These are phyloP conservation scores for Alligator sinensis DNA, from an alignment of 2,113 vertebrate species.

Conservation along the genomic window DNA sequence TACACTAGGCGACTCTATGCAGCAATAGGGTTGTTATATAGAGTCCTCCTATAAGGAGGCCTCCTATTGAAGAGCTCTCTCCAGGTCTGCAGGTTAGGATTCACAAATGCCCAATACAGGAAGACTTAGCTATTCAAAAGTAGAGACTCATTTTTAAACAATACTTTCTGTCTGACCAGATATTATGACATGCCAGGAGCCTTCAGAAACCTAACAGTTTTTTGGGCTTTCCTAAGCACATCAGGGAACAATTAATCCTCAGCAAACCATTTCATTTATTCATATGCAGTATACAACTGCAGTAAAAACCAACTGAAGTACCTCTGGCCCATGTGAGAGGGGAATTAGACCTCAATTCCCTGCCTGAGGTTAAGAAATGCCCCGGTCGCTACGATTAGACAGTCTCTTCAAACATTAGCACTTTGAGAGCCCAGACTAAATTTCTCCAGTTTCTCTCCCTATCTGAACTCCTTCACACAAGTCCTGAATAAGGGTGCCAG, in stretches of 20 bases:
- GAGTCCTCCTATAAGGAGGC: too few species aligned
- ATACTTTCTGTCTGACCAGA: background rate
- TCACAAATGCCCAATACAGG: background rate
- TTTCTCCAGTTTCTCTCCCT: background rate
- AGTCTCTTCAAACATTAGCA: background rate
- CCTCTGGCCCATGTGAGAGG: background rate
- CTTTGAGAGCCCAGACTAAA: background rate
- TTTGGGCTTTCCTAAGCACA: background rate
- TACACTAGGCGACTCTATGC: background rate
- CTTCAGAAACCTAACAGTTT: background rate
- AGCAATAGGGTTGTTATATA: too few species aligned
- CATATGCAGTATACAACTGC: too few species aligned
- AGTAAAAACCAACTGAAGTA: background rate
- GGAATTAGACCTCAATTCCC: background rate
- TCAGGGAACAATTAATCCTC: too few species aligned
- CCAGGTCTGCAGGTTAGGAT: background rate
- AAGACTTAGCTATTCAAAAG: background rate
- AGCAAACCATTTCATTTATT: background rate
- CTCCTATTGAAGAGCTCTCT: background rate
- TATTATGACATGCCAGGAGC: background rate
- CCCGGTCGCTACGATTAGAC: background rate
- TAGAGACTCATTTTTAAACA: background rate
- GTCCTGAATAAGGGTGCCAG: background rate
- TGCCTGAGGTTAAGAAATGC: background rate
- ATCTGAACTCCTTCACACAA: background rate